Evolutionary conservation across 2,113 vertebrate genomes (phyloP).

Genomic region (Sclerurus mexicanus): DNA sequence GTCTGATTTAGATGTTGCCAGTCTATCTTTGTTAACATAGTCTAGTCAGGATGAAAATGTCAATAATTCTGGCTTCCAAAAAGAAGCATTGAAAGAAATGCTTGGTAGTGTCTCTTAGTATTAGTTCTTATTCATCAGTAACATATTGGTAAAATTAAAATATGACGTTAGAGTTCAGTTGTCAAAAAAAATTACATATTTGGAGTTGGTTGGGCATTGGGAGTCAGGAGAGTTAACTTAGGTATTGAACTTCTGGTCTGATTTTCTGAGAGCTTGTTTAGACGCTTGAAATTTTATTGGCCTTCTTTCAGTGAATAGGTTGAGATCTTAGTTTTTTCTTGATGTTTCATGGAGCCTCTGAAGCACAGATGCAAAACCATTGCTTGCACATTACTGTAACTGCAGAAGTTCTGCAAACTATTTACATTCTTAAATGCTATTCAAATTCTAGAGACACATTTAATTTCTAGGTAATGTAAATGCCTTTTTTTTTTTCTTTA

Average conservation of each 20-base stretch:
- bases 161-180: background rate
- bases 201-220: background rate
- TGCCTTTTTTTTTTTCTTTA: constrained; percentile 49
- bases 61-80: background rate
- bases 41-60: background rate
- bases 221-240: background rate
- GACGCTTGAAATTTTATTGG: background rate
- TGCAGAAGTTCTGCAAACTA: background rate
- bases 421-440: background rate
- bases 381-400: too few species aligned
- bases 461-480: background rate
- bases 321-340: background rate
- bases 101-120: background rate
- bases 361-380: too few species aligned
- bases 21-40: background rate
- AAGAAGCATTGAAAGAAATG: background rate
- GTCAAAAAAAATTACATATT: background rate
- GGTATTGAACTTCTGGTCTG: background rate
- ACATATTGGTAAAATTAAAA: background rate
- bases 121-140: background rate
- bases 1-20: background rate
- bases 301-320: background rate
- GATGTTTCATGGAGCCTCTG: background rate
- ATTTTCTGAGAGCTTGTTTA: background rate
- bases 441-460: background rate